Evolutionary conservation across 2,888 invertebrate species (phyloP).

Genomic region (Synergus itoensis): DNA sequence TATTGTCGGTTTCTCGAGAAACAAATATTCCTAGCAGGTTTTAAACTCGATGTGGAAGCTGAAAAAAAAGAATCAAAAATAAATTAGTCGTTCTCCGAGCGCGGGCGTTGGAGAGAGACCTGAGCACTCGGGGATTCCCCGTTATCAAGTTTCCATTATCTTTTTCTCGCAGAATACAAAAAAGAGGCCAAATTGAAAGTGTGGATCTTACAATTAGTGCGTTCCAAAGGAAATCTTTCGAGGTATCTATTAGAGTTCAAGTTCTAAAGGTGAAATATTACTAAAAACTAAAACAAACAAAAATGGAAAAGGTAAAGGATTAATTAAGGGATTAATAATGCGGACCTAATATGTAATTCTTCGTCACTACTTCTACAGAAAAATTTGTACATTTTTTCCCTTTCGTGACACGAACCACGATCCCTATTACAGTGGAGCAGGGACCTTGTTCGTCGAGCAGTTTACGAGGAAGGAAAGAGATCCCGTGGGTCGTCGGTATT

Average conservation of each 20-base stretch:
- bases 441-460: slow-evolving; percentile 61
- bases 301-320: too few relatives aligned
- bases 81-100: too few relatives aligned
- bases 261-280: too few relatives aligned
- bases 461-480: slow-evolving; percentile 66
- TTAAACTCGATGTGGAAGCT: background rate
- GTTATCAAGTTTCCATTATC: too few relatives aligned
- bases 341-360: background rate
- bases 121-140: background rate
- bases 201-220: too few relatives aligned
- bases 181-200: too few relatives aligned
- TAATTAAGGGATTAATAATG: too few relatives aligned
- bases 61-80: background rate
- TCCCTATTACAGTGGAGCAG: slow-evolving; percentile 35
- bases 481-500: slow-evolving; percentile 60
- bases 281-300: too few relatives aligned
- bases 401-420: background rate
- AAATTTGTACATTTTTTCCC: background rate
- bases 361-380: background rate
- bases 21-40: background rate
- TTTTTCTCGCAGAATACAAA: too few relatives aligned
- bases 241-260: too few relatives aligned
- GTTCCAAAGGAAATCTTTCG: too few relatives aligned
- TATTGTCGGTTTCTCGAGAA: slow-evolving; percentile 9
- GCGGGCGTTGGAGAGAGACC: background rate